phyloP scores from a whole-genome alignment of 2,797 vertebrate species.

The Cirrhinus molitorella region DNA sequence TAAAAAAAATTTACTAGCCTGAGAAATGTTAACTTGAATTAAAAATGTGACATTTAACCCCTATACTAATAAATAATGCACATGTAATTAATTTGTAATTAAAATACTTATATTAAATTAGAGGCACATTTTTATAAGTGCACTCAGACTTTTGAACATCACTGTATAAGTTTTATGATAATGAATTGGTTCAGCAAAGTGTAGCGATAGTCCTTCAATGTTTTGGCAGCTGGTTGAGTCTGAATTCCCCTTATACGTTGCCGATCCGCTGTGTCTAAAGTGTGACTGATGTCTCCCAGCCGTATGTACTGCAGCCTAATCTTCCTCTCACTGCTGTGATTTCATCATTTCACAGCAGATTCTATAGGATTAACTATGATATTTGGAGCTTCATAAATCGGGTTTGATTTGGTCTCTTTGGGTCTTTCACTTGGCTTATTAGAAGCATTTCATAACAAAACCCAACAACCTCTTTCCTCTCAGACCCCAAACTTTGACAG shows the following conservation, averaged over 20 bases:
- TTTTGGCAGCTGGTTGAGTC: constrained; percentile 31
- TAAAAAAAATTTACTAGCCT: background rate
- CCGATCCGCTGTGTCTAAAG: constrained; percentile 4
- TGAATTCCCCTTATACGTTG: constrained; percentile 7
- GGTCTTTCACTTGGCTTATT: constrained; percentile 22
- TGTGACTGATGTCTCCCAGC: constrained; percentile 34
- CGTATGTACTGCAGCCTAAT: background rate
- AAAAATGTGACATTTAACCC: background rate
- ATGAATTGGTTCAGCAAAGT: background rate
- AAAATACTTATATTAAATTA: constrained; percentile 4
- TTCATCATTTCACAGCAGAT: constrained; percentile 22
- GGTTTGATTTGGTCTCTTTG: constrained; percentile 16
- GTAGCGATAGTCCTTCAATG: background rate
- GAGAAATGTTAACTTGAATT: background rate
- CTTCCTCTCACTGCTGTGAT: constrained; percentile 18
- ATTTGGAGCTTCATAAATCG: constrained; percentile 16
- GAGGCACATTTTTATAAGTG: background rate
- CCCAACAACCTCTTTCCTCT: constrained; percentile 11
- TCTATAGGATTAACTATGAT: constrained; percentile 20
- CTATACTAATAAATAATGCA: background rate
- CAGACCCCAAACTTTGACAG: constrained; percentile 22
- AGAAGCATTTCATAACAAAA: constrained; percentile 39
- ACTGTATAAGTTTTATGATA: background rate
- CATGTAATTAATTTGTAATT: background rate
- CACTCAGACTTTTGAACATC: background rate